Conservation (phyloP, 92 coral and sea anemone species). For the Hydrozoanthus gracilis region DNA sequence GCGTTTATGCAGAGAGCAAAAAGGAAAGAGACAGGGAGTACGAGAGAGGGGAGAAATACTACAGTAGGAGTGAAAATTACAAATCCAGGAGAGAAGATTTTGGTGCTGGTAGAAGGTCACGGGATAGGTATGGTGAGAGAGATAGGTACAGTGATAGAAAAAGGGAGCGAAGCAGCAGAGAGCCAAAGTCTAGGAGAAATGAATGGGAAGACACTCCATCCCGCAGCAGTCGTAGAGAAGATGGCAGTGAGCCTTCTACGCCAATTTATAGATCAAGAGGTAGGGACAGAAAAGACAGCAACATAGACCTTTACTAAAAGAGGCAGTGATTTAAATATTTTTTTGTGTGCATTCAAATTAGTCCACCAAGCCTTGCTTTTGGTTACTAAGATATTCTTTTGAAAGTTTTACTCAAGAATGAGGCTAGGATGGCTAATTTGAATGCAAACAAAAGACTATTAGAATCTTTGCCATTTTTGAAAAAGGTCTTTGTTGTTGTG, state of each 20-base stretch:
- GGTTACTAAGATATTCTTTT: too few species aligned
- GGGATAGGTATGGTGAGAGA: slow-evolving; percentile 56
- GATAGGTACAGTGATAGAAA: slow-evolving; percentile 35
- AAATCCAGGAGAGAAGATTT: slow-evolving; percentile 44
- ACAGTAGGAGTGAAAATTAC: slow-evolving; percentile 54
- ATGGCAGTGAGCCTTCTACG: slow-evolving; percentile 73
- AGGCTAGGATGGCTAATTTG: too few species aligned
- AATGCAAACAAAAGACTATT: too few species aligned
- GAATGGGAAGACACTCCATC: slow-evolving; percentile 98
- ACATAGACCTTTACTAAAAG: too few species aligned
- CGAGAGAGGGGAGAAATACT: slow-evolving; percentile 54
- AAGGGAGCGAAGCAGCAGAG: slow-evolving; percentile 64
- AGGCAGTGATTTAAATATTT: too few species aligned
- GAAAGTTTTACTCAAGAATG: too few species aligned
- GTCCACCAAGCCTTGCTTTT: too few species aligned
- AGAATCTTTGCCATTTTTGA: too few species aligned
- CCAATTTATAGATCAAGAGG: slow-evolving; percentile 84
- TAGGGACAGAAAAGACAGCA: slow-evolving; percentile 5
- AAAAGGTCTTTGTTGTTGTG: too few species aligned
- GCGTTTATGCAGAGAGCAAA: slow-evolving; percentile 88
- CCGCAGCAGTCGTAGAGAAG: slow-evolving; percentile 72
- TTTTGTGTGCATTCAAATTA: too few species aligned
- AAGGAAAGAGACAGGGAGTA: slow-evolving; percentile 49
- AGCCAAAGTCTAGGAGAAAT: slow-evolving; percentile 79
- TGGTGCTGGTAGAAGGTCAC: slow-evolving; percentile 54